A percentile compares a stretch with the other conserved stretches of the same genome.
Conservation (phyloP, 2,113 vertebrate genomes). For the Ascaphus truei region DNA sequence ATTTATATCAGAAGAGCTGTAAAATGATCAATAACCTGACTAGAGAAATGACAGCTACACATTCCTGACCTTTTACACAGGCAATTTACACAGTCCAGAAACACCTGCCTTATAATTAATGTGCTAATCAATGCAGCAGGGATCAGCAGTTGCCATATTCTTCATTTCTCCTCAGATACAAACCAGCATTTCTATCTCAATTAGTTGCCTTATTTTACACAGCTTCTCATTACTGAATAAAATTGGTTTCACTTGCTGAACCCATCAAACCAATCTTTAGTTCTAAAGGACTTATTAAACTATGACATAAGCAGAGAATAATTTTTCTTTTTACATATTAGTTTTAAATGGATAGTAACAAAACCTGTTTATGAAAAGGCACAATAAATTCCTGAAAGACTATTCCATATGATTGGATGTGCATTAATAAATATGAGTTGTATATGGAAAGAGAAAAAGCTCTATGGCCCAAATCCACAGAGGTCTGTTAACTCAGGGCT, state of each 20-base stretch:
- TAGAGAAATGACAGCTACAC: slow-evolving; percentile 49
- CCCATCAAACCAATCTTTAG: slow-evolving; percentile 50
- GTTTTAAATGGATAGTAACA: not conserved
- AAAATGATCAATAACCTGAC: slow-evolving; percentile 57
- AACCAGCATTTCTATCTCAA: slow-evolving; percentile 47
- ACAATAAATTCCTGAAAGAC: not conserved
- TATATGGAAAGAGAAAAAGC: not conserved
- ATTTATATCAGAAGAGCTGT: slow-evolving; percentile 48
- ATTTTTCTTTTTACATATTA: not conserved
- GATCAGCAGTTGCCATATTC: slow-evolving; percentile 41
- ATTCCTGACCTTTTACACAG: slow-evolving; percentile 63
- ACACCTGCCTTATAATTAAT: slow-evolving; percentile 70
- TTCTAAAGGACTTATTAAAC: slow-evolving; percentile 21
- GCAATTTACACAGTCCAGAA: slow-evolving; percentile 56
- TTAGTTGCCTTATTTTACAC: slow-evolving; percentile 57
- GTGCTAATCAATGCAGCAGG: slow-evolving; percentile 61
- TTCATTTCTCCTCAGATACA: slow-evolving; percentile 34
- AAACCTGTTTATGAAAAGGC: not conserved
- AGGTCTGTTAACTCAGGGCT: no score
- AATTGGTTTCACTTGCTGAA: slow-evolving; percentile 63
- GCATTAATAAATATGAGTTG: not conserved
- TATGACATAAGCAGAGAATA: not conserved
- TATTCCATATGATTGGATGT: not conserved
- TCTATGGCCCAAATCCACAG: no score
- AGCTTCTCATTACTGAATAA: slow-evolving; percentile 59